Evolutionary conservation across 2,888 invertebrate species (phyloP), one percentile per base, ranked within the genome.

Genomic region (Trissolcus brochymenae): DNA sequence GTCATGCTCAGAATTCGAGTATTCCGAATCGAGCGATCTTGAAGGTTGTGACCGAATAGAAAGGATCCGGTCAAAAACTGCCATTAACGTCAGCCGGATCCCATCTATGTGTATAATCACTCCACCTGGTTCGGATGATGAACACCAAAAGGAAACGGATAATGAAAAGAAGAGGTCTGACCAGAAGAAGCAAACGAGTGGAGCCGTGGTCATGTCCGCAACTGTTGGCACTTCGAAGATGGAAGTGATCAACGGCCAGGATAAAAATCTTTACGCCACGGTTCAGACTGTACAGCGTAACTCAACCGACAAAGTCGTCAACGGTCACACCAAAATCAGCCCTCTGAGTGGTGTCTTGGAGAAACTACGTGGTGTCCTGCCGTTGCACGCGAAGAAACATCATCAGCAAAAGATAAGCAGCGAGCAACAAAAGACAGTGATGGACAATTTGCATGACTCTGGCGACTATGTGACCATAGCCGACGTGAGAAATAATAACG

Each of bases 51-150:
- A 96, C 86, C 91, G 96, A 84, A 94, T 95, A 83, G 96, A 96
- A 89, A 91, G 96, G 81, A 95, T 96, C 79, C 91, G 95, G 76
- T 94, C 94, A 51, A 97, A 96, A 90, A 97, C 96, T 0, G 94
- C 95, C 1, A 95, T 97, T 51, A 95, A 94, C 84, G 94, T 95
- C 61, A 95, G 95, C 82, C 92, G 96, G 81, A 97, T 97, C 85
- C 97, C 97, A 0, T 96, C 96, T 4, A 95, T 97, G 94, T 97
- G 96, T 89, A 95, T 96, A 2, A 96, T 96, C 59, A 96, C 96
- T 14, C 96, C 96, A 4, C 94, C 94, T 0, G 94, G 94, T 76
- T 96, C 96, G 79, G 96, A 96, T 82, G 96, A 96, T 84, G 96
- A 96, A 87, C 93, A 93, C 80, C 74, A 88, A 83, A 84, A 90